Conservation (phyloP, 2,113 vertebrate species). For the Oreochromis tanganicae region DNA sequence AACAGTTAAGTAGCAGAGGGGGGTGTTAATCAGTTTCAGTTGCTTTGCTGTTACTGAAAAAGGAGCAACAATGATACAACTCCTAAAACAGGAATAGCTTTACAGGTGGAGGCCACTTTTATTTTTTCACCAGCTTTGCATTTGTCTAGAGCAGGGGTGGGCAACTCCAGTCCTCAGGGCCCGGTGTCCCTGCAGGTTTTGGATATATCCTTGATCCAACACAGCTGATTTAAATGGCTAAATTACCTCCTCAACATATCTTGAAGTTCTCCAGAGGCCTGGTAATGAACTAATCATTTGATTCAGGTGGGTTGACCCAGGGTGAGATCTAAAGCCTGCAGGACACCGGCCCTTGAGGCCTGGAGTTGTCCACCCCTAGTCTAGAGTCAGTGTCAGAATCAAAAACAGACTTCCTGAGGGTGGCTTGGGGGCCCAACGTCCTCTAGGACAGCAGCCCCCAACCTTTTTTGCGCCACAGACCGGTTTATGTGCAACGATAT, state of each 20-base stretch:
- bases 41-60: not conserved
- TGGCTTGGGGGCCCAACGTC: rapidly evolving
- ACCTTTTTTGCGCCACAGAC: not conserved
- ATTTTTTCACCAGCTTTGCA: not conserved
- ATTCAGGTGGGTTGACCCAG: not conserved
- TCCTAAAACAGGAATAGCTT: not conserved
- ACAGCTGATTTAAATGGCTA: not conserved
- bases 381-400: not conserved
- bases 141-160: not conserved
- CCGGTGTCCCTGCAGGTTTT: not conserved
- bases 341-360: not conserved
- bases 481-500: not conserved
- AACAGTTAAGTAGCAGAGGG: not conserved
- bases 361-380: not conserved
- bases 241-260: not conserved
- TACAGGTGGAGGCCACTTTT: not conserved
- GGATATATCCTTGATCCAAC: not conserved
- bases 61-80: not conserved
- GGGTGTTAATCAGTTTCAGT: not conserved
- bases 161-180: not conserved
- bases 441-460: not conserved
- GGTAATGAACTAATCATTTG: not conserved
- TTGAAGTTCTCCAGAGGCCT: not conserved
- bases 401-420: not conserved
- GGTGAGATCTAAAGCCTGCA: not conserved